Conservation (phyloP, 1,140 invertebrate genomes). For the Zaprionus davidi region DNA sequence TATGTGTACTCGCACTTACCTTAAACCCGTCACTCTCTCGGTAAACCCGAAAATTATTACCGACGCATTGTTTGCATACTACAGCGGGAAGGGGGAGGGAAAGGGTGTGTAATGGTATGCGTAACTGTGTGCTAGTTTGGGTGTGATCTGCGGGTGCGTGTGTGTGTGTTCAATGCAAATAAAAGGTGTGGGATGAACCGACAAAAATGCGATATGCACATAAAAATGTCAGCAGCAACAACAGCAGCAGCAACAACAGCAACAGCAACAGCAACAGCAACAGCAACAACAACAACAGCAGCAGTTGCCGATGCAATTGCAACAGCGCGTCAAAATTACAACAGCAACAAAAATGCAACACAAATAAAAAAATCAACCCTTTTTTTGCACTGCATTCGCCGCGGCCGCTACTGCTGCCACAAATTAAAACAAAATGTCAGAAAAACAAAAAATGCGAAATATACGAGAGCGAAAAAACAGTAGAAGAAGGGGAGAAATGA, state of each 20-base stretch:
- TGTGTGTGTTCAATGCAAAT: constrained; percentile 37
- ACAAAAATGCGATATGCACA: constrained; percentile 78
- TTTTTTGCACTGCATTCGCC: constrained; percentile 43
- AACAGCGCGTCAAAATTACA: constrained; percentile 72
- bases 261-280: constrained; percentile 14
- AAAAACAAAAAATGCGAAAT: constrained; percentile 58
- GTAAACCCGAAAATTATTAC: constrained; percentile 47
- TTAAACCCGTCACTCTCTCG: constrained; percentile 12
- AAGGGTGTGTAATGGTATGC: not conserved
- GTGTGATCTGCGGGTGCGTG: constrained; percentile 14
- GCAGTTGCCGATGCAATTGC: constrained; percentile 61
- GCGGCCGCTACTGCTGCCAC: constrained; percentile 63
- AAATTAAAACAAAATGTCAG: constrained; percentile 83
- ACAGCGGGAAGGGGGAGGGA: not conserved
- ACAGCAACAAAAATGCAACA: constrained; percentile 47
- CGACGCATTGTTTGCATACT: constrained; percentile 32
- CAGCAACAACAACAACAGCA: constrained; percentile 16
- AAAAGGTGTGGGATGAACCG: constrained; percentile 76
- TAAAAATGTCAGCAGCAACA: constrained; percentile 57
- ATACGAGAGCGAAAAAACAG: constrained; percentile 27
- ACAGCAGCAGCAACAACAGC: no score
- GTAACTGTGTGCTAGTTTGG: constrained; percentile 11
- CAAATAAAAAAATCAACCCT: constrained; percentile 73
- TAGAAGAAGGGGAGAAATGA: not conserved
- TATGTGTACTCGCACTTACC: constrained; percentile 25